These are phyloP conservation scores for Meloidogyne hapla DNA, from an alignment of 1,140 invertebrate genomes.

Conservation along the genomic window DNA sequence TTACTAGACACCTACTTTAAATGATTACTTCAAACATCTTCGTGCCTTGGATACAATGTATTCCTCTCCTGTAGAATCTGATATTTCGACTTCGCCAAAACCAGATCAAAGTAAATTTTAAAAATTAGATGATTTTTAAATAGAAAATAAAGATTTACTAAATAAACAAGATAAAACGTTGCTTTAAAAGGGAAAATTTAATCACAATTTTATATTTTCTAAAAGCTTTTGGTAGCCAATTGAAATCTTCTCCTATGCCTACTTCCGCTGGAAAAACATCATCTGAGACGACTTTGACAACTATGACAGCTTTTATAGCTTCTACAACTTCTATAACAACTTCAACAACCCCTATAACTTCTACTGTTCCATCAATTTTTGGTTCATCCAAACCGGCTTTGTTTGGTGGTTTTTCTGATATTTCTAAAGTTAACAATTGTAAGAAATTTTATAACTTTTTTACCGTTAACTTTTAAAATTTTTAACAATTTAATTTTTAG, in stretches of 20 bases:
- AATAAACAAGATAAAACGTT: too few species aligned
- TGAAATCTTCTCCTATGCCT: neutral
- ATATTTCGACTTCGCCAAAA: neutral
- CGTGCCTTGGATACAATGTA: constrained; percentile 21
- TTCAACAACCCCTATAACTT: neutral
- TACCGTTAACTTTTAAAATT: too few species aligned
- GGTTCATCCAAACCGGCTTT: neutral
- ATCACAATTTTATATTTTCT: too few species aligned
- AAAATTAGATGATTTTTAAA: neutral
- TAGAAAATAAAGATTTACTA: too few species aligned
- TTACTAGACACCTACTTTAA: constrained; percentile 13
- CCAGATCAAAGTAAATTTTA: neutral
- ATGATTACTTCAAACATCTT: constrained; percentile 23
- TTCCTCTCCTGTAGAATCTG: neutral
- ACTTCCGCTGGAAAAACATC: neutral
- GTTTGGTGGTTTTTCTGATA: neutral
- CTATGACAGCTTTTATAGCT: neutral
- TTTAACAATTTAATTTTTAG: too few species aligned
- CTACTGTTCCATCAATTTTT: neutral
- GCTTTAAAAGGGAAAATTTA: too few species aligned
- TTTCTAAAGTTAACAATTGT: neutral
- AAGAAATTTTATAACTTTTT: too few species aligned
- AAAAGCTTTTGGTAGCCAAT: too few species aligned
- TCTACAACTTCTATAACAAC: neutral
- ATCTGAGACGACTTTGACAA: neutral